Base-by-base conservation (phyloP, 2,797 vertebrate genomes). In the Trichosurus vulpecula region DNA sequence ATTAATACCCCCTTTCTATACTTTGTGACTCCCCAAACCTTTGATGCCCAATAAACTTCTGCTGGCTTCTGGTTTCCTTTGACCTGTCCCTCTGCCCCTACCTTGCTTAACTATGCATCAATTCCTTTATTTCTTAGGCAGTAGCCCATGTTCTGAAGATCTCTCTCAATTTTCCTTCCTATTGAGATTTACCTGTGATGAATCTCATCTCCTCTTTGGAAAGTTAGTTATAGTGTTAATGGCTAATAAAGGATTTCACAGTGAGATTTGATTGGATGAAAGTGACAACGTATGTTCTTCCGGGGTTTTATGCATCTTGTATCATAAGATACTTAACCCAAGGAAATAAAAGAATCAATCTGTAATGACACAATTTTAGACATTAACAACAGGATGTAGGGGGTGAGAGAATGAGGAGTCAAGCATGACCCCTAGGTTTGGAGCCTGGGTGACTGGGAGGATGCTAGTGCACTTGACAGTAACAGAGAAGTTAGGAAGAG, bases 161-260 rank as follows among this genome's bases (percentile, higher is more conserved):
- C 61, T 66, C 58, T 61, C 31, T 66, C 31, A 66, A 66, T 66
- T 66, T 35, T n/a, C 58, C 56, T 58, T 58, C 31, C 31, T 66
- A n/a, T n/a, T n/a, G 58, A 66, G 58, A n/a, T 12, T 66, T n/a
- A 35, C 35, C 58, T 16, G 31, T 14, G 58, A 14, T n/a, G 31
- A 61, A 66, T 61, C 3, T 66, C 31, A 31, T 61, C 14, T 66
- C 35, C 35, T 92, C 94, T 87, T 90, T 61, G 92, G 94, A 53
- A 92, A 96, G 58, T 8, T 47, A 54, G 92, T 58, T 90, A 41
- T 54, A 95, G 95, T n/a, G 35, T 19, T 30, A 52, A 5, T 47
- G 11, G 53, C 4, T 47, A 30, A 58, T 35, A 61, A 74, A 52
- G 41, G 52, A 91, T 95, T 51, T 41, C 91, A 54, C 14, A 56